Evolutionary conservation across 2,113 vertebrate species (phyloP), one percentile per base, ranked within the genome.

Genomic region (Pionites leucogaster): DNA sequence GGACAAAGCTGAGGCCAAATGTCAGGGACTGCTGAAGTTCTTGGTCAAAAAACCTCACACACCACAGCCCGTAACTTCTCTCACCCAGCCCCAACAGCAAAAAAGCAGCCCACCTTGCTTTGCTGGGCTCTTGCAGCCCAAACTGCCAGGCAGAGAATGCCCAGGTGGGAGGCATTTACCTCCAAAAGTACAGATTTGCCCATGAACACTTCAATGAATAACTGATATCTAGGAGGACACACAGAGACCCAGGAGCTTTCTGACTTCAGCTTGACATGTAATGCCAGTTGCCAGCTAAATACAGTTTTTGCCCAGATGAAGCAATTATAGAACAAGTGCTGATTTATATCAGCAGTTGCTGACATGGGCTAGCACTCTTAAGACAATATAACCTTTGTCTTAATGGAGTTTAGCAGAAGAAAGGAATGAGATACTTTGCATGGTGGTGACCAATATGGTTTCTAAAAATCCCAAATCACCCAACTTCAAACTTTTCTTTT

Each of bases 11-110:
- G 35, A 89, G 25, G 24, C 50, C 16, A 59, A 25, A 5, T 81
- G 12, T 27, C 0, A 1, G 41, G 59, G 44, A 42, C 12, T 88
- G 29, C 12, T 74, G 57, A 83, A 89, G 37, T 6, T 92, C 31
- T 69, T 57, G 23, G 29, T 16, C 9, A 64, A 72, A 78, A 86
- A 20, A 44, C 0, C 0, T 1, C 6, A 18, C 39, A 44, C 19
- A 35, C 3, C 16, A 15, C 22, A 50, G n/a, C 4, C 13, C 8
- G 29, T 33, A 47, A 31, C 4, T 7, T 80, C 57, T 46, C 28
- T 75, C 6, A 28, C 10, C 6, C 49, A 75, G 37, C 16, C 18
- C 47, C 79, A 55, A 2, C 2, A 24, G 47, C 33, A 71, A 42
- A 70, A 79, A 60, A 31, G 4, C 46, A 55, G 23, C 23, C 35